A percentile compares a stretch with the other conserved stretches of the same genome.
Conservation (phyloP, 2,113 vertebrate species). For the Cheirogaleus medius region DNA sequence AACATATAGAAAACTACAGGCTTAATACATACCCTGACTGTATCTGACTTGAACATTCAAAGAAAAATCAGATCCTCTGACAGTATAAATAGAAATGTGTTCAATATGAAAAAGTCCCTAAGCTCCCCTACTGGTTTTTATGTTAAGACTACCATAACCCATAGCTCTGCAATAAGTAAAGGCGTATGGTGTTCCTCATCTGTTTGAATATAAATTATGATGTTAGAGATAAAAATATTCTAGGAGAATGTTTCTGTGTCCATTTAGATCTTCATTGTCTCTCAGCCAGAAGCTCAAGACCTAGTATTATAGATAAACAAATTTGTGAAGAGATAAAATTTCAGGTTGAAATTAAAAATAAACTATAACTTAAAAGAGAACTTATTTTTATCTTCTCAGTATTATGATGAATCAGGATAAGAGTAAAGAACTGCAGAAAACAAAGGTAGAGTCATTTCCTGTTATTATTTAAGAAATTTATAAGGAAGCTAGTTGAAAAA, state of each 20-base stretch:
- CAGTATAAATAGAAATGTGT: neutral
- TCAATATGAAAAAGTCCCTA: conserved; percentile 71
- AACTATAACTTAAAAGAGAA: neutral
- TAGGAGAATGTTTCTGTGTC: neutral
- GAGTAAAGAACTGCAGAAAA: neutral
- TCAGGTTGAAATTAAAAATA: conserved; percentile 39
- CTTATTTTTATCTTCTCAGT: conserved; percentile 12
- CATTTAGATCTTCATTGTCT: neutral
- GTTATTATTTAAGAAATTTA: conserved; percentile 37
- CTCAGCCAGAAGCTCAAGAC: neutral
- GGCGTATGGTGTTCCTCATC: neutral
- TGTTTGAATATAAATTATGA: neutral
- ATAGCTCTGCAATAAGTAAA: neutral
- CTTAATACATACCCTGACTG: neutral
- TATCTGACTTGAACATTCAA: conserved; percentile 33
- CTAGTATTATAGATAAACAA: conserved; percentile 27
- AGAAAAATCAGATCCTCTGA: conserved; percentile 57
- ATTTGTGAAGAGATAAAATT: neutral
- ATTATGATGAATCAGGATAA: conserved; percentile 36
- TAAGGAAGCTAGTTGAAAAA: conserved; percentile 18
- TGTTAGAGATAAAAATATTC: neutral
- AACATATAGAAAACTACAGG: neutral
- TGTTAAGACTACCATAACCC: neutral
- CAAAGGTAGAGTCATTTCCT: conserved; percentile 31
- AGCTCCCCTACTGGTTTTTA: conserved; percentile 39